Evolutionary conservation across 1,140 invertebrate genomes (phyloP).

Genomic region (Cyclargus thomasi): DNA sequence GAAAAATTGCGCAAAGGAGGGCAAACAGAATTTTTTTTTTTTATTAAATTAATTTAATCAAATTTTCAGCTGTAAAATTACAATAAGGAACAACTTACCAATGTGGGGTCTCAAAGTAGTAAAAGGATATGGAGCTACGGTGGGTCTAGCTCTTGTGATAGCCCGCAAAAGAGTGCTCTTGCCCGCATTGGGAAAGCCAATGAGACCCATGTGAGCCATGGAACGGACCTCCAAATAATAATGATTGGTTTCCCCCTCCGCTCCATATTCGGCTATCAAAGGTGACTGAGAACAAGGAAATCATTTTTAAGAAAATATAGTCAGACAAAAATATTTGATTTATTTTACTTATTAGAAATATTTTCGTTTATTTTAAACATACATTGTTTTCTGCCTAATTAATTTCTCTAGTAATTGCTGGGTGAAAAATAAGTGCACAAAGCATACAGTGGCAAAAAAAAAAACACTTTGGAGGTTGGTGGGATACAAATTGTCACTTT

Average conservation of each 20-base stretch:
- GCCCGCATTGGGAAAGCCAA: constrained; percentile 97
- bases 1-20: no score
- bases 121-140: constrained; percentile 97
- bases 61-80: no score
- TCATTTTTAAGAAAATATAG: neutral
- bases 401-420: no score
- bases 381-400: no score
- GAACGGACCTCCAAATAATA: constrained; percentile 90
- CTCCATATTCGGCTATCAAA: constrained; percentile 91
- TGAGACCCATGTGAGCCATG: constrained; percentile 95
- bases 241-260: constrained; percentile 83
- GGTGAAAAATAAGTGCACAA: no score
- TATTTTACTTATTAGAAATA: no score
- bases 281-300: constrained; percentile 76
- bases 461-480: no score
- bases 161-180: constrained; percentile 95
- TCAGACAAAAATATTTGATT: constrained; percentile 11
- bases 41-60: no score
- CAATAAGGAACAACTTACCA: constrained; percentile 77
- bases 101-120: constrained; percentile 95
- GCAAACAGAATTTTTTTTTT: no score
- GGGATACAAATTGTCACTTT: no score
- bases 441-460: no score
- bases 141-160: constrained; percentile 92
- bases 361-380: no score